A percentile compares a stretch with the other conserved stretches of the same genome.
Evolutionary conservation across 2,797 vertebrate species (phyloP).

Genomic region (Erethizon dorsatum): DNA sequence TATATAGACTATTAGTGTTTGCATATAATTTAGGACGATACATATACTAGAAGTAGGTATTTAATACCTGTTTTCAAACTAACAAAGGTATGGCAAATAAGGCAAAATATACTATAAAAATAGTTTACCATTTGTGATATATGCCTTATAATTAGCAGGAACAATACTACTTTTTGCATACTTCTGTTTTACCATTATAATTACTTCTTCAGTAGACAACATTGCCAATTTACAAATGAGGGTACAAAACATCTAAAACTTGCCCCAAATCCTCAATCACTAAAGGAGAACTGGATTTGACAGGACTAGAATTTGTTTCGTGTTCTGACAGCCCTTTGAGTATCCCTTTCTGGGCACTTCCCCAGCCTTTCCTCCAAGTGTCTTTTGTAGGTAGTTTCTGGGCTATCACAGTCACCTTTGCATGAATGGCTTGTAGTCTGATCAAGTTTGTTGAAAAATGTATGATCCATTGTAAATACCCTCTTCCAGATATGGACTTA

Average conservation of each 20-base stretch:
- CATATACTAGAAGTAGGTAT: not conserved
- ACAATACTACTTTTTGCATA: not conserved
- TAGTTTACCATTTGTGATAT: not conserved
- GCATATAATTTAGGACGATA: constrained; percentile 3
- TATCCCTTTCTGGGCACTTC: not conserved
- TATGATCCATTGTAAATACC: not conserved
- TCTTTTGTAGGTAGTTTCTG: not conserved
- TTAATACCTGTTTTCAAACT: not conserved
- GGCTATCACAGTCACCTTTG: not conserved
- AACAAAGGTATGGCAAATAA: not conserved
- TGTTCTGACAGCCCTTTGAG: not conserved
- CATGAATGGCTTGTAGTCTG: not conserved
- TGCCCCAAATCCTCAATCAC: constrained; percentile 4
- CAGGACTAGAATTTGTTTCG: not conserved
- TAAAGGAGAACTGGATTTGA: not conserved
- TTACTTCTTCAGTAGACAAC: not conserved
- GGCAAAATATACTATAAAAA: not conserved
- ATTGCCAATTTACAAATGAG: not conserved
- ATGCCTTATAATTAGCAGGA: not conserved
- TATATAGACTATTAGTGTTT: not conserved
- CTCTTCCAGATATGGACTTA: not conserved
- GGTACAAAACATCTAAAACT: not conserved
- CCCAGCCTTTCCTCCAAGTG: not conserved
- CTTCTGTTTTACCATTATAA: not conserved
- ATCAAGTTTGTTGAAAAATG: not conserved